phyloP scores from a whole-genome alignment of 2,797 vertebrate species.

The Rachycentron canadum region DNA sequence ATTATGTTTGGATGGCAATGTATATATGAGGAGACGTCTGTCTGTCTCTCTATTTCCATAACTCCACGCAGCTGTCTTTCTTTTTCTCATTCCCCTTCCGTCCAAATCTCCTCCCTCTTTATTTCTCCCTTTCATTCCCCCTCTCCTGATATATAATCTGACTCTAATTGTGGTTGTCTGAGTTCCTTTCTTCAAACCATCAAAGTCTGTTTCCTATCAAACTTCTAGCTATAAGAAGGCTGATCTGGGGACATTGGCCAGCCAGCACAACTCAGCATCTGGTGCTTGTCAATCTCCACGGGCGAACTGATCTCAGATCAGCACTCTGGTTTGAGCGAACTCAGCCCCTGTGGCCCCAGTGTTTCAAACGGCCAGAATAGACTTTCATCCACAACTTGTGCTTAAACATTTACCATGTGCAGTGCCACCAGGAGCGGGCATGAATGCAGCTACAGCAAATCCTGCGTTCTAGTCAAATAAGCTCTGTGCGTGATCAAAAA shows the following conservation, averaged over 20 bases:
- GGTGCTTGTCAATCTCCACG: conserved; percentile 55
- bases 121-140: conserved; percentile 46
- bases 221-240: conserved; percentile 31
- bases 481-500: conserved; percentile 24
- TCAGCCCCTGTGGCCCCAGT: conserved; percentile 29
- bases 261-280: conserved; percentile 50
- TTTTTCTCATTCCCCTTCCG: conserved; percentile 48
- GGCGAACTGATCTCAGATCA: conserved; percentile 49
- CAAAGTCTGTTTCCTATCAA: conserved; percentile 68
- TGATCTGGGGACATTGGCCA: conserved; percentile 46
- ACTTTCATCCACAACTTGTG: conserved; percentile 36
- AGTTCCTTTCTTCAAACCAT: conserved; percentile 63
- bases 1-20: conserved; percentile 69
- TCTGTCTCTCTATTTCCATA: conserved; percentile 66
- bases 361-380: conserved; percentile 41
- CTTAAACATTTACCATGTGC: conserved; percentile 46
- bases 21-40: conserved; percentile 69
- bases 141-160: conserved; percentile 51
- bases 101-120: conserved; percentile 32
- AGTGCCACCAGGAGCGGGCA: conserved; percentile 24
- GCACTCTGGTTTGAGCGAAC: conserved; percentile 38
- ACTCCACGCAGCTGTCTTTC: conserved; percentile 41
- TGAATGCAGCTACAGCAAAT: conserved; percentile 17
- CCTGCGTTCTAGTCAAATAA: conserved; percentile 9
- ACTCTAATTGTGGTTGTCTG: conserved; percentile 65